Percentiles rank a stretch among this genome's conserved stretches.
Conservation (phyloP, 2,797 vertebrate species). For the Gallinago stenura region DNA sequence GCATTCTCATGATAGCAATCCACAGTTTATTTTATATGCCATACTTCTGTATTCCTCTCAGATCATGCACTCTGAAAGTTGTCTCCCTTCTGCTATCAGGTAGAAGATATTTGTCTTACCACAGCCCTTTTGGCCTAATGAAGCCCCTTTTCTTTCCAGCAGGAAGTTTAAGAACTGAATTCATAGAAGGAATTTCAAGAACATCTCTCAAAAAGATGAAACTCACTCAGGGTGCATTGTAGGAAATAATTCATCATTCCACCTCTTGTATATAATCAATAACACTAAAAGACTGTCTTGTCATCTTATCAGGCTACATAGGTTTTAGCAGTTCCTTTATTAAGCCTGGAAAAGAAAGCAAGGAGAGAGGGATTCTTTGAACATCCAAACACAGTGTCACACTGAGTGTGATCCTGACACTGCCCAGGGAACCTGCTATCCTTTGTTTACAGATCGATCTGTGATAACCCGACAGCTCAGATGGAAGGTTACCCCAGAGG, state of each 20-base stretch:
- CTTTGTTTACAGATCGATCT: slow-evolving; percentile 82
- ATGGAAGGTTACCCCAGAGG: slow-evolving; percentile 67
- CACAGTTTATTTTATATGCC: slow-evolving; percentile 14
- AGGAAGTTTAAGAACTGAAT: slow-evolving; percentile 51
- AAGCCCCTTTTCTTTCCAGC: slow-evolving; percentile 44
- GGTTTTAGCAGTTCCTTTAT: slow-evolving; percentile 82
- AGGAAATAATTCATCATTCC: slow-evolving; percentile 75
- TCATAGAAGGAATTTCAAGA: slow-evolving; percentile 27
- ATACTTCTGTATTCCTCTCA: neutral
- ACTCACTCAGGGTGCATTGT: slow-evolving; percentile 15
- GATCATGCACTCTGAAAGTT: neutral
- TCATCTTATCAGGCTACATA: slow-evolving; percentile 79
- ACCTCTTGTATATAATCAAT: slow-evolving; percentile 80
- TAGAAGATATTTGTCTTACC: neutral
- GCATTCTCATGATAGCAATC: neutral
- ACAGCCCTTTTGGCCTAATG: neutral
- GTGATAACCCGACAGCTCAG: slow-evolving; percentile 75
- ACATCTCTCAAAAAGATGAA: slow-evolving; percentile 56
- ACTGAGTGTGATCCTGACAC: slow-evolving; percentile 79
- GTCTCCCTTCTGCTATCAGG: slow-evolving; percentile 13
- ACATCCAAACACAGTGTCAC: slow-evolving; percentile 83
- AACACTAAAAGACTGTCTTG: slow-evolving; percentile 80
- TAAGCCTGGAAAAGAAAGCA: slow-evolving; percentile 74
- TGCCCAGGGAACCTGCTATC: slow-evolving; percentile 69
- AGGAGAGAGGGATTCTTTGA: slow-evolving; percentile 58